A percentile compares a stretch with the other conserved stretches of the same genome.
These are phyloP conservation scores for Camponotus pennsylvanicus DNA, from an alignment of 1,140 invertebrate genomes.

Conservation along the genomic window DNA sequence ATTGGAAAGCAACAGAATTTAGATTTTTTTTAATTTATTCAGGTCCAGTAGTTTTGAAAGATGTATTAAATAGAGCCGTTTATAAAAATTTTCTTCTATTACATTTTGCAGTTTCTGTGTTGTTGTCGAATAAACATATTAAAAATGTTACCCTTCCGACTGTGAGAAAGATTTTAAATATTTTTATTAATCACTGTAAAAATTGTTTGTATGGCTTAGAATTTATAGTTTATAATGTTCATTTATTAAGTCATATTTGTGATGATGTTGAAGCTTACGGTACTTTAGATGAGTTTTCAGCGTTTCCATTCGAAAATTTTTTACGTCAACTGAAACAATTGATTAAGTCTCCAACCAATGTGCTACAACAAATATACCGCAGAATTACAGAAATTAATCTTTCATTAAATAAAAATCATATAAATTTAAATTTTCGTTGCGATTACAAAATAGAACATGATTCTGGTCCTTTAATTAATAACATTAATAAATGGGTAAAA, in stretches of 20 bases:
- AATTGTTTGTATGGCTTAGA: not conserved
- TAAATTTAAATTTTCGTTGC: not conserved
- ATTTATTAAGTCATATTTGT: slow-evolving; percentile 8
- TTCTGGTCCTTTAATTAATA: not conserved
- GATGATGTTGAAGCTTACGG: not conserved
- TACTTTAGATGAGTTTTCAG: not conserved
- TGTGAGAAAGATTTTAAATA: not conserved
- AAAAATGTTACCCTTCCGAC: not conserved
- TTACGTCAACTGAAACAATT: not conserved
- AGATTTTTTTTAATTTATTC: too few species aligned
- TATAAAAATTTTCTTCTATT: too few species aligned
- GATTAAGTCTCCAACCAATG: not conserved
- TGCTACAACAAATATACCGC: not conserved
- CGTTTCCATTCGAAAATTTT: not conserved
- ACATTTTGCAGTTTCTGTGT: too few species aligned
- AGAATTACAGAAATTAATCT: slow-evolving; percentile 1
- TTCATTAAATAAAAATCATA: not conserved
- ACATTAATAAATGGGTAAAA: not conserved
- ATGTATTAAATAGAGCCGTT: too few species aligned
- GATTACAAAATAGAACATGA: not conserved
- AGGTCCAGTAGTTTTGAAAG: too few species aligned
- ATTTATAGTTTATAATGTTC: slow-evolving; percentile 6
- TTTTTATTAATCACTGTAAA: slow-evolving; percentile 8
- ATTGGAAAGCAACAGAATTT: too few species aligned
- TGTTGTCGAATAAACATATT: too few species aligned